Evolutionary conservation across 2,113 vertebrate genomes (phyloP), one percentile per base, ranked within the genome.

Genomic region (Alexandromys fortis): DNA sequence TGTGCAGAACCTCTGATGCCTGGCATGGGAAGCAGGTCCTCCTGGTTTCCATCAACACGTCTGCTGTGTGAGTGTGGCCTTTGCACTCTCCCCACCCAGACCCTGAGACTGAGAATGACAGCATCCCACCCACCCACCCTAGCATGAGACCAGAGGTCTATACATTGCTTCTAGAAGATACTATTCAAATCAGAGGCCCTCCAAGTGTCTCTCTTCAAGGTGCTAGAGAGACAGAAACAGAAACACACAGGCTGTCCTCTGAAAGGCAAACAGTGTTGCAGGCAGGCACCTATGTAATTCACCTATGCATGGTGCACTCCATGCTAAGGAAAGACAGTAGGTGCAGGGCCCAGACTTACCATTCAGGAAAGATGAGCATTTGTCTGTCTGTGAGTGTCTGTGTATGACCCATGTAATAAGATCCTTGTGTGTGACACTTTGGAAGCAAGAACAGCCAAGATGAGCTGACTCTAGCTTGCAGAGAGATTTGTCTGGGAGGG

Each of bases 21-120:
- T 1, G 0, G 65, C 91, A 3, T 55, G 24, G 22, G 4, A 47
- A 92, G 45, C 90, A 35, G 83, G n/a, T 16, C 38, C 63, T 76
- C 90, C 76, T 14, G 0, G 21, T 79, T 94, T 92, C 65, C 94
- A 96, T 98, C 97, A 97, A 97, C 97, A 97, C 91, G 0, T 98
- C 94, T 89, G 58, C 81, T 33, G 79, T 24, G 86, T 35, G 83
- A 42, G 30, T 3, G n/a, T 21, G 67, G 68, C 96, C 96, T 83
- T 38, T 89, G 82, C 68, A 26, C 94, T 58, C 82, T 5, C 38
- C 3, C 16, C 88, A 83, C 58, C 91, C 28, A 21, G 90, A 77
- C 79, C 83, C 86, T 81, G 42, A 65, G 42, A 3, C 94, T 61
- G 92, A 97, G 86, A 95, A 96, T 42, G 85, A 94, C 86, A 76